phyloP scores from a whole-genome alignment of 2,797 vertebrate genomes.

The Botia kubotai region DNA sequence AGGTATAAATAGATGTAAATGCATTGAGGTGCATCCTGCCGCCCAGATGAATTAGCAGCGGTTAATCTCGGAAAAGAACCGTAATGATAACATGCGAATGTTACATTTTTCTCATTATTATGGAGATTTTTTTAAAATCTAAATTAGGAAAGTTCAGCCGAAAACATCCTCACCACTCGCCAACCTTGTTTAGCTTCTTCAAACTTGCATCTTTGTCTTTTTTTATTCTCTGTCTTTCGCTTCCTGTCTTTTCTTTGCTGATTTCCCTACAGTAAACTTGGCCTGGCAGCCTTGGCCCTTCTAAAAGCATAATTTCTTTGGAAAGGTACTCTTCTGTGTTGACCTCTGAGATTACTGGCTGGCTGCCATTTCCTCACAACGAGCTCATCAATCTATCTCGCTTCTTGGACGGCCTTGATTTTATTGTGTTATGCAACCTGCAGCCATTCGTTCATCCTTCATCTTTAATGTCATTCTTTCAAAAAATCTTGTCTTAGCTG shows the following conservation, averaged over 20 bases:
- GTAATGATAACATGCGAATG: slow-evolving; percentile 59
- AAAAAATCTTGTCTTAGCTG: slow-evolving; percentile 72
- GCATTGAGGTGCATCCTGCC: slow-evolving; percentile 2
- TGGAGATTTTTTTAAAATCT: slow-evolving; percentile 59
- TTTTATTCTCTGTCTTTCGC: slow-evolving; percentile 53
- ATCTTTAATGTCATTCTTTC: slow-evolving; percentile 79
- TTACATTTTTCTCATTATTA: slow-evolving; percentile 64
- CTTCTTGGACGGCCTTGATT: slow-evolving; percentile 81
- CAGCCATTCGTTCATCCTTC: slow-evolving; percentile 77
- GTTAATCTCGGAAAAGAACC: slow-evolving; percentile 30
- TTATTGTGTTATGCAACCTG: slow-evolving; percentile 80
- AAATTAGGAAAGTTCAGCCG: slow-evolving; percentile 65
- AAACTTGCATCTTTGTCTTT: slow-evolving; percentile 56
- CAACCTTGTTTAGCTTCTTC: slow-evolving; percentile 64
- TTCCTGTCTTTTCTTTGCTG: slow-evolving; percentile 60
- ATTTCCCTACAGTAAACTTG: slow-evolving; percentile 68
- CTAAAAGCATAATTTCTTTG: slow-evolving; percentile 79
- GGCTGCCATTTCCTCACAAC: slow-evolving; percentile 78
- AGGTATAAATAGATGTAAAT: slow-evolving; percentile 31
- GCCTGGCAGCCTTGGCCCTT: slow-evolving; percentile 76
- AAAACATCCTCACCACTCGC: slow-evolving; percentile 44
- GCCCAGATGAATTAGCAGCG: slow-evolving; percentile 35
- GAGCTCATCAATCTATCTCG: slow-evolving; percentile 82
- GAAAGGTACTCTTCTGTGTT: slow-evolving; percentile 79
- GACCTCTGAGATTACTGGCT: slow-evolving; percentile 80